These are phyloP conservation scores for Pangasius larnaudii DNA, from an alignment of 2,797 vertebrate genomes.

Conservation along the genomic window DNA sequence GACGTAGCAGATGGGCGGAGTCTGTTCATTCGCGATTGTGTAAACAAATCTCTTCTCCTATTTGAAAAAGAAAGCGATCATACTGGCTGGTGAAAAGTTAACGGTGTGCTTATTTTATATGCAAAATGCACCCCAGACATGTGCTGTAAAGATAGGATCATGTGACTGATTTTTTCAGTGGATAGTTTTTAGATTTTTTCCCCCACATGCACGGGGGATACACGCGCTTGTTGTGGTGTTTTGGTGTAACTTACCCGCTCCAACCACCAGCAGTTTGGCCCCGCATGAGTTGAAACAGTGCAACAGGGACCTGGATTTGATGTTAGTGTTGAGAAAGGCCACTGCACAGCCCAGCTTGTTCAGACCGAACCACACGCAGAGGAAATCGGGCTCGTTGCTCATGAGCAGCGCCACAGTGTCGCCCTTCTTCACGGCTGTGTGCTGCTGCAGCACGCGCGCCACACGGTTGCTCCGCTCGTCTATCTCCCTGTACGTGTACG, in stretches of 20 bases:
- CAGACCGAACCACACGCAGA: conserved; percentile 91
- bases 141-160: neutral
- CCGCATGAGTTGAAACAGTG: conserved; percentile 87
- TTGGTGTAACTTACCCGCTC: conserved; percentile 79
- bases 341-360: conserved; percentile 87
- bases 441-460: conserved; percentile 77
- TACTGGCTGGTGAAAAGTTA: neutral
- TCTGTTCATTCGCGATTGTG: neutral
- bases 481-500: conserved; percentile 82
- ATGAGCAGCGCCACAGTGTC: conserved; percentile 89
- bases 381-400: conserved; percentile 91
- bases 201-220: neutral
- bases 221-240: neutral
- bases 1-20: conserved; percentile 10
- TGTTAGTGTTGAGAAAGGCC: conserved; percentile 90
- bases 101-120: neutral
- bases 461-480: conserved; percentile 83
- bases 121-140: neutral
- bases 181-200: neutral
- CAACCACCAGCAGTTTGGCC: conserved; percentile 84
- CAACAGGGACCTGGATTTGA: conserved; percentile 80
- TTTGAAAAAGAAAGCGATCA: neutral
- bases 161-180: neutral
- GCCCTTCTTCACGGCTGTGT: conserved; percentile 69
- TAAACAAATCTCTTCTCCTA: neutral